Evolutionary conservation across 1,140 invertebrate species (phyloP), one percentile per base, ranked within the genome.

Genomic region (Lordiphosa stackelbergi): DNA sequence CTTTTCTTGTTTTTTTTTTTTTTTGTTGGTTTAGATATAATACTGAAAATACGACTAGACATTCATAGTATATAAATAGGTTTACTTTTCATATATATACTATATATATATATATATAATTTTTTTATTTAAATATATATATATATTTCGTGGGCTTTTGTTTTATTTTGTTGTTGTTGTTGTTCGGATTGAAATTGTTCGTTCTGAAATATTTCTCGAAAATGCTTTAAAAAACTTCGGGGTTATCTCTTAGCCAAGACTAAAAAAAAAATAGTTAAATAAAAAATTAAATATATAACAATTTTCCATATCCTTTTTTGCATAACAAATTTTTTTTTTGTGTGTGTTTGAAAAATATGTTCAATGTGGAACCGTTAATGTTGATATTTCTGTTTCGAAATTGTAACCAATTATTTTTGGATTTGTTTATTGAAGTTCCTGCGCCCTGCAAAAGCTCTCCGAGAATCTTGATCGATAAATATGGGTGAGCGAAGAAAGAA

Each of bases 21-120:
- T 22, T 37, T 48, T 59, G 8, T 42, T 40, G 53, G 48, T 45
- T 68, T 78, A 78, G 28, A 31, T 74, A 85, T 86, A 86, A 86
- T 86, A 86, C 84, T 86, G 84, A 85, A 86, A 86, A 86, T 86
- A 86, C 84, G 84, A 86, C 84, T 86, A 86, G 83, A 86, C 84
- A 86, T 86, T 86, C 79, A 85, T 77, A 85, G 66, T 77, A 81
- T 81, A 83, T 83, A 83, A 73, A 83, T 83, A 77, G 71, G 73
- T 58, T 75, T 75, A 65, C 55, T 73, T 63, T 58, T 75, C 53
- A 63, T 71, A 51, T 73, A 73, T 78, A 65, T 73, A 79, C 64
- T 72, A 53, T 59, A 58, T 66, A 41, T 53, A 60, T 74, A 57
- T 77, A 35, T 55, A 54, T 47, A 54, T 74, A 66, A 63, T 62